Evolutionary conservation across 2,113 vertebrate genomes (phyloP).

Genomic region (Phylloscopus whistleri): DNA sequence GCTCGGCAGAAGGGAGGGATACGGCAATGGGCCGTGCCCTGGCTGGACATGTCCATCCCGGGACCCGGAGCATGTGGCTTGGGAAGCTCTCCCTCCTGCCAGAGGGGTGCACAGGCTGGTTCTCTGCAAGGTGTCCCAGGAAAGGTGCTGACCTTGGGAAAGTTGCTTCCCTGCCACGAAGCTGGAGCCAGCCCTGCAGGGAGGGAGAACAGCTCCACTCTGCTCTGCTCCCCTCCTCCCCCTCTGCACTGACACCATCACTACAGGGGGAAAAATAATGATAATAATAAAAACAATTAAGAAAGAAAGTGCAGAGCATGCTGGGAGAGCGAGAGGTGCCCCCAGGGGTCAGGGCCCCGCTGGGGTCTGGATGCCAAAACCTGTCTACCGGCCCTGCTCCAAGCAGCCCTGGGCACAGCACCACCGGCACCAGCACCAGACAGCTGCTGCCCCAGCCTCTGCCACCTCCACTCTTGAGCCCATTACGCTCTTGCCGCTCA

Average conservation of each 20-base stretch:
- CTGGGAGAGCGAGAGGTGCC: background rate
- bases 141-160: background rate
- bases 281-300: slow-evolving; percentile 6
- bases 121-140: background rate
- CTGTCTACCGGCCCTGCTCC: background rate
- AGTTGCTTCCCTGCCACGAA: background rate
- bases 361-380: background rate
- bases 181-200: background rate
- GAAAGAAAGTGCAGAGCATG: background rate
- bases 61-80: accelerated
- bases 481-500: background rate
- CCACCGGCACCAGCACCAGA: background rate
- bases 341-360: background rate
- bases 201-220: background rate
- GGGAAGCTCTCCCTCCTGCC: background rate
- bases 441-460: background rate
- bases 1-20: background rate
- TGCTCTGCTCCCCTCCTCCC: background rate
- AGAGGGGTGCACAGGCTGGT: background rate
- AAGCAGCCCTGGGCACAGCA: background rate
- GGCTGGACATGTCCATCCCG: accelerated
- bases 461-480: background rate
- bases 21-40: background rate
- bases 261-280: background rate
- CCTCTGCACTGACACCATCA: background rate